Base-by-base conservation (phyloP, 92 coral and sea anemone species). In the Phymanthus crucifer region DNA sequence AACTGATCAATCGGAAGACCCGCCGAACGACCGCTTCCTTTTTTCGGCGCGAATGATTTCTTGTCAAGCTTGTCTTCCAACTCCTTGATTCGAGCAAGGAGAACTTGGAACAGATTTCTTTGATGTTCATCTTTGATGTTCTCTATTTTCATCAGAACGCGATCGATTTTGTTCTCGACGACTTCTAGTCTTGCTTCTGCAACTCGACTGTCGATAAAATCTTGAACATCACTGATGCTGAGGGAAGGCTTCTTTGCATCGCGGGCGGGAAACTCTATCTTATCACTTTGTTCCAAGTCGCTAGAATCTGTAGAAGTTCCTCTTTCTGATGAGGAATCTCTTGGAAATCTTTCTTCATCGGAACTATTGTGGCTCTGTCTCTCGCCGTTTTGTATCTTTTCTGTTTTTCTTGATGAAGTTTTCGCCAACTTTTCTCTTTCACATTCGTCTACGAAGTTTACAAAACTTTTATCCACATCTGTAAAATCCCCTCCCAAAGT, bases 141-240 rank as follows among this genome's bases (percentile, higher is more conserved):
- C 12, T 82, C 80, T 34, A 56, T 40, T 40, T 74, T 36, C 38
- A 71, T 58, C 35, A 82, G n/a, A 40, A 82, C 88, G 1, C 93
- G 90, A 32, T 89, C 90, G 26, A 89, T 61, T 68, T 85, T 84
- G 40, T 89, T 89, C 34, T 87, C 76, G 66, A 89, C 73, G 14
- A 84, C 83, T 17, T 89, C 93, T 24, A 89, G 85, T 61, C 86
- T 78, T 36, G 93, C 83, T 58, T 89, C 93, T 40, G 83, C 72
- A 32, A 89, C 40, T 47, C 93, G 84, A 40, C 72, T 85, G 33
- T 86, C 87, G 70, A 89, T 72, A 45, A 86, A 61, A 66, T 68
- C 85, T 35, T 87, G 86, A 34, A 82, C 66, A 48, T 86, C 90
- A 37, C 35, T 29, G 18, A 61, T 61, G 34, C 34, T 61, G 13